These are phyloP conservation scores for Phylloscopus collybita DNA, from an alignment of 2,797 vertebrate species.

Conservation along the genomic window DNA sequence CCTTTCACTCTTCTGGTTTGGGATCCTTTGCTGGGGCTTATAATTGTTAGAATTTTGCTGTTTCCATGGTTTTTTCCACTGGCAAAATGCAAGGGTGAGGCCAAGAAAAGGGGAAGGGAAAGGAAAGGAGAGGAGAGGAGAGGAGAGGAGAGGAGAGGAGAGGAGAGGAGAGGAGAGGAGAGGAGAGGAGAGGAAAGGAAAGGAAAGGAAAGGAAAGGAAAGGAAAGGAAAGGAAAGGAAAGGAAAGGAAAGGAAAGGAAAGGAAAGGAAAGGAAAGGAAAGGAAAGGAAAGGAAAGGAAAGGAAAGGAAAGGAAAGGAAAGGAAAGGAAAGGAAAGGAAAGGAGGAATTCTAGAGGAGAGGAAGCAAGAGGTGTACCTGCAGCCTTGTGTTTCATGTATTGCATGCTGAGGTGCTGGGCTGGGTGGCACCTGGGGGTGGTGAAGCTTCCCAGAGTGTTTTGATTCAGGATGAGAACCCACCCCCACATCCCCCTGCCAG, in stretches of 20 bases:
- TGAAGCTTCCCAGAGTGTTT: neutral
- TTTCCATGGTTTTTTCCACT: neutral
- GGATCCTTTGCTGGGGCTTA: neutral
- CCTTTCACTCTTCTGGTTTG: neutral
- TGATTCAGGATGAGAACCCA: too few relatives aligned
- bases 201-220: too few relatives aligned
- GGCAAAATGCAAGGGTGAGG: neutral
- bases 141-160: fast-evolving
- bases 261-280: too few relatives aligned
- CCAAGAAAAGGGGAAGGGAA: too few relatives aligned
- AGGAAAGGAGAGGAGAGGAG: neutral
- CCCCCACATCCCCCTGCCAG: neutral
- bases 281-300: too few relatives aligned
- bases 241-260: too few relatives aligned
- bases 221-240: fast-evolving
- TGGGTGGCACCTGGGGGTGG: neutral
- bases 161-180: too few relatives aligned
- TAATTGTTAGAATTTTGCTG: neutral
- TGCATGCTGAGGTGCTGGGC: neutral
- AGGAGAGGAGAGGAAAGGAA: too few relatives aligned
- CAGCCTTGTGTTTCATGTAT: fast-evolving
- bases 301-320: neutral
- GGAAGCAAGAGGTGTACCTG: neutral
- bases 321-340: fast-evolving
- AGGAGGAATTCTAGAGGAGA: too few relatives aligned